Conservation (phyloP, 2,888 invertebrate species). For the Lypha dubia region DNA sequence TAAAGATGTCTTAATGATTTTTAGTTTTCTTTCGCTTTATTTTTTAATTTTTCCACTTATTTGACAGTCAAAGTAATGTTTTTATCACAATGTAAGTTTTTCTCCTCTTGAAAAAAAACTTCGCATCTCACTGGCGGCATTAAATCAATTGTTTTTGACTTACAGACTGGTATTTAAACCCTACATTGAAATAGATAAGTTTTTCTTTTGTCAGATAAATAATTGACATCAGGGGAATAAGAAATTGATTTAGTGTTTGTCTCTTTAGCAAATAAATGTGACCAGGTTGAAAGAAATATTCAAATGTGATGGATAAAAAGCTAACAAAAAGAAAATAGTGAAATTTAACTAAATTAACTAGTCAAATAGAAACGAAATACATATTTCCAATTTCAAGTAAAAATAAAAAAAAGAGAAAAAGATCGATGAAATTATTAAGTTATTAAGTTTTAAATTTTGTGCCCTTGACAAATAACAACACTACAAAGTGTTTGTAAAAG, state of each 20-base stretch:
- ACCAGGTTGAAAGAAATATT: neutral
- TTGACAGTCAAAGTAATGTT: neutral
- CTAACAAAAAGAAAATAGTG: too few species aligned
- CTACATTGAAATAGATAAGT: neutral
- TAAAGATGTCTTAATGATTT: too few species aligned
- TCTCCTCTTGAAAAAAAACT: neutral
- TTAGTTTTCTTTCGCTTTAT: neutral
- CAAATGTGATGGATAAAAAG: too few species aligned
- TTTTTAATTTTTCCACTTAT: neutral
- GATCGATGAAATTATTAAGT: too few species aligned
- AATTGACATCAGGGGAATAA: neutral
- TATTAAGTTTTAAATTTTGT: too few species aligned
- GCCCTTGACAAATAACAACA: too few species aligned
- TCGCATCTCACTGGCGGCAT: neutral
- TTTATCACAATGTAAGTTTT: neutral
- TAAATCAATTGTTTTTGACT: constrained; percentile 3
- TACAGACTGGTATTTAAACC: neutral
- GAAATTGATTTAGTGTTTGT: neutral
- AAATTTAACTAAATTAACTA: too few species aligned
- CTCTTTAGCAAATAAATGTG: too few species aligned
- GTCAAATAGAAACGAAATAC: too few species aligned
- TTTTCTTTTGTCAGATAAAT: neutral
- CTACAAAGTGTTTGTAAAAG: too few species aligned
- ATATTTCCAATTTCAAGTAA: too few species aligned
- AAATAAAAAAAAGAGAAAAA: too few species aligned